Evolutionary conservation across 2,113 vertebrate genomes (phyloP).

Genomic region (Cepphus grylle): DNA sequence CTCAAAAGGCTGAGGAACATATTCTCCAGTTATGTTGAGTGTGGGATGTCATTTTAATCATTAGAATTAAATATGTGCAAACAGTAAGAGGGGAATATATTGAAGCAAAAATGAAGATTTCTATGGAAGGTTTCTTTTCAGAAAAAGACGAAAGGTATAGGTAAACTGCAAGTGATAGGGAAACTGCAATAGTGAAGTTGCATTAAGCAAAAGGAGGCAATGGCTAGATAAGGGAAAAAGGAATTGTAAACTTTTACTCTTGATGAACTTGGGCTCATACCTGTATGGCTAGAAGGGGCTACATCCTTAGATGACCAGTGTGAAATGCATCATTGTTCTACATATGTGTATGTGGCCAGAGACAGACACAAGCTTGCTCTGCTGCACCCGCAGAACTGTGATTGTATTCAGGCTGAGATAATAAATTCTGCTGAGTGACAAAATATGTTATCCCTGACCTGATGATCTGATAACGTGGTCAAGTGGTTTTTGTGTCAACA

Average conservation of each 20-base stretch:
- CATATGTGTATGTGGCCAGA: not conserved
- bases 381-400: not conserved
- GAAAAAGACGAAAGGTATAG: not conserved
- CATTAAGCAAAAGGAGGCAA: not conserved
- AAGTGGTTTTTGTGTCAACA: rapidly evolving
- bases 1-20: not conserved
- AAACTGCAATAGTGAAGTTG: not conserved
- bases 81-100: not conserved
- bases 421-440: not conserved
- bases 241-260: not conserved
- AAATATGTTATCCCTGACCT: not conserved
- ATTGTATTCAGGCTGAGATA: not conserved
- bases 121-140: not conserved
- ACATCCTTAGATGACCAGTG: not conserved
- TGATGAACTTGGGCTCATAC: not conserved
- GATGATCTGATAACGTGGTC: not conserved
- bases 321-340: not conserved
- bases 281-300: not conserved
- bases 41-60: not conserved
- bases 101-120: not conserved
- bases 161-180: not conserved
- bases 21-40: not conserved
- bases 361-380: not conserved
- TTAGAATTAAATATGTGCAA: not conserved
- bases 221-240: not conserved